Evolutionary conservation across 2,113 vertebrate genomes (phyloP).

Genomic region (Polypterus bichir): DNA sequence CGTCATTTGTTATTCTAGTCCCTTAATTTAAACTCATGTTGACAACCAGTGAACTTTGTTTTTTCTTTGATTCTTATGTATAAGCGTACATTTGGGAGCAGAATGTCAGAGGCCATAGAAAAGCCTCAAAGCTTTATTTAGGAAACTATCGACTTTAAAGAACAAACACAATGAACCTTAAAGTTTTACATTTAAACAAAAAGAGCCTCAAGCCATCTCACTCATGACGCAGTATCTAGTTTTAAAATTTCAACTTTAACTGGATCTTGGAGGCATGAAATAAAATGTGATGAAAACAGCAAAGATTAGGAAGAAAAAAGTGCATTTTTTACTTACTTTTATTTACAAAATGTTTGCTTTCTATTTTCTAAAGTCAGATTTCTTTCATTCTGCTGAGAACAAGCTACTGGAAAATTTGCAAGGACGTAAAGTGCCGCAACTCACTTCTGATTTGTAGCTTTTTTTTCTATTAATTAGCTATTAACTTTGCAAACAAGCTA

Average conservation of each 20-base stretch:
- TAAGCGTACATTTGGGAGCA: slow-evolving; percentile 41
- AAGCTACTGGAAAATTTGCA: neutral
- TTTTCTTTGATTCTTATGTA: slow-evolving; percentile 40
- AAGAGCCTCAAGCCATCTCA: neutral
- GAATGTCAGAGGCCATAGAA: slow-evolving; percentile 60
- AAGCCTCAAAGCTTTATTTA: slow-evolving; percentile 75
- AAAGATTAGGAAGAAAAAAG: slow-evolving; percentile 21
- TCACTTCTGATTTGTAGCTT: slow-evolving; percentile 29
- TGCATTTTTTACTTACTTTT: slow-evolving; percentile 2
- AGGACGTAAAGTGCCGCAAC: slow-evolving; percentile 27
- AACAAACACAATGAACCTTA: slow-evolving; percentile 13
- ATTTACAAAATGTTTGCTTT: neutral
- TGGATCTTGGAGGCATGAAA: slow-evolving; percentile 46
- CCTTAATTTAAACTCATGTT: slow-evolving; percentile 67
- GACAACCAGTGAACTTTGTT: slow-evolving; percentile 75
- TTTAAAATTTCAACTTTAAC: slow-evolving; percentile 9
- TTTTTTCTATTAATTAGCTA: slow-evolving; percentile 49
- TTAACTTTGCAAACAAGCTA: slow-evolving; percentile 50
- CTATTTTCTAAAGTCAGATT: neutral
- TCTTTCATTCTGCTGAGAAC: neutral
- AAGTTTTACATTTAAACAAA: too few species aligned
- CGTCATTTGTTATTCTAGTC: slow-evolving; percentile 41
- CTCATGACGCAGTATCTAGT: neutral
- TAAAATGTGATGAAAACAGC: slow-evolving; percentile 64
- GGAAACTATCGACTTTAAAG: slow-evolving; percentile 56